Evolutionary conservation across 2,888 invertebrate species (phyloP).

Genomic region (Oligia fasciuncula): DNA sequence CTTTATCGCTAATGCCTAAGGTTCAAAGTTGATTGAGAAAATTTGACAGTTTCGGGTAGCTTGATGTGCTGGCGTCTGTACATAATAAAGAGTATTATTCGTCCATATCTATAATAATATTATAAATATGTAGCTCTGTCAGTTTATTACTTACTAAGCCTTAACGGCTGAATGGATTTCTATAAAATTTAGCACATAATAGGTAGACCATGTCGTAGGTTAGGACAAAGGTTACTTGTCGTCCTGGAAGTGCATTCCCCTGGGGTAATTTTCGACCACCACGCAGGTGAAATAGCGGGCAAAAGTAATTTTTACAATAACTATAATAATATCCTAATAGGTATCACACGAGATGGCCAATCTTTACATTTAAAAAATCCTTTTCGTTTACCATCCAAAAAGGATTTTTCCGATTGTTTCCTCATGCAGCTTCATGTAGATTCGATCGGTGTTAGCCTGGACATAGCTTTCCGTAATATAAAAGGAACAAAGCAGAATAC

Average conservation of each 20-base stretch:
- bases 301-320: neutral
- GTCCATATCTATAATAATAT: neutral
- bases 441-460: slow-evolving; percentile 21
- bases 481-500: slow-evolving; percentile 34
- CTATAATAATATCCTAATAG: neutral
- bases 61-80: too few species aligned
- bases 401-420: neutral
- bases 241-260: neutral
- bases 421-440: slow-evolving; percentile 25
- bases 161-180: neutral
- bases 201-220: neutral
- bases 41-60: too few species aligned
- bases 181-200: too few species aligned
- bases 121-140: neutral
- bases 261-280: neutral
- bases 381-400: neutral
- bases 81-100: neutral
- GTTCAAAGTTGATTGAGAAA: too few species aligned
- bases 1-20: too few species aligned
- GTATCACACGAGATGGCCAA: neutral
- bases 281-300: neutral
- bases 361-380: neutral
- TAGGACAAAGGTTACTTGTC: neutral
- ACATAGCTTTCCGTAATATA: slow-evolving; percentile 17
- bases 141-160: neutral